Base-by-base conservation (phyloP, 2,888 invertebrate species). In the Zhuqinia jingwanae region DNA sequence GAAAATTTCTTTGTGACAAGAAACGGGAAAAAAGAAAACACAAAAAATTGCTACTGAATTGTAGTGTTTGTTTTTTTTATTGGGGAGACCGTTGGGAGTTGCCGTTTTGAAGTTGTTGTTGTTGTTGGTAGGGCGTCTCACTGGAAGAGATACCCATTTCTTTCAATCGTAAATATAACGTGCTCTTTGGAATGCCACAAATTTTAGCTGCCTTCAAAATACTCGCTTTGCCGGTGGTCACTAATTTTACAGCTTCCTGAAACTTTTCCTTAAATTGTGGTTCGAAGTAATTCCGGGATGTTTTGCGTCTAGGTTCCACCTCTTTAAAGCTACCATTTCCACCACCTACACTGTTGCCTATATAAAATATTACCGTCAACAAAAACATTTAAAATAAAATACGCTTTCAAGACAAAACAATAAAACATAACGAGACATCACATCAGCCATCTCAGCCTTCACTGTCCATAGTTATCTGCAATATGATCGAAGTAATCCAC, bases 161-260 rank as follows among this genome's bases (percentile, higher is more conserved):
- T 87, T 89, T 90, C 75, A 90, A 88, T 20, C 90, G 87, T 42
- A 90, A 86, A 85, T 90, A 90, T 56, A 90, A 78, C n/a, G 90
- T 90, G 82, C 88, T 88, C 85, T 90, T 90, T 58, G 90, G 90
- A 88, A 90, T 90, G 76, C 88, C 89, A 82, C 89, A 89, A 22
- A 90, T 42, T 79, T 90, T 89, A 2, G 88, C 83, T 73, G 89
- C 89, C 73, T 87, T 88, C 82, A 90, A 85, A 85, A 90, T 90
- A n/a, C 88, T 88, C 36, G 88, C 88, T 87, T 87, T 79, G 22
- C 90, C 90, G 65, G 89, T 63, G 15, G 83, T 86, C 63, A 90
- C 88, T 85, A 90, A 88, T 56, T 88, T 84, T 47, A 90, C 87
- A 25, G 90, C 90, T 76, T 89, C 87, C 82, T 88, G 88, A 83